Base-by-base conservation (phyloP, 2,888 invertebrate species). In the Euspilapteryx auroguttella region DNA sequence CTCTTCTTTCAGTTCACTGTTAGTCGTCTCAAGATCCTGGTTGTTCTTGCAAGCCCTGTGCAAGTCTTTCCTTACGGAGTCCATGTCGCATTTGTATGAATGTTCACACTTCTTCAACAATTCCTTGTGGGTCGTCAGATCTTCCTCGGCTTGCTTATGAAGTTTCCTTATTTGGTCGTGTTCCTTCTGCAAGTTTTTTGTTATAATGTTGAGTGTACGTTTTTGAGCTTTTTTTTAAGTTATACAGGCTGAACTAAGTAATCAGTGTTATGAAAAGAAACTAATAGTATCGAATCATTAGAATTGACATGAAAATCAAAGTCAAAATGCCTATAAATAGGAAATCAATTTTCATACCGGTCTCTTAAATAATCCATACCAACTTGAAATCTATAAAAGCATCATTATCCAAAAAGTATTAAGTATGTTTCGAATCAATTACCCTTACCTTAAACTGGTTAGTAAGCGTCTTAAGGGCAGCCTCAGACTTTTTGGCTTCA, bases 1-100 rank as follows among this genome's bases (percentile, higher is more conserved):
- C 73, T 85, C 85, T 51, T 86, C 85, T 41, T 78, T 80, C 7
- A 86, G 57, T 55, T 85, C 85, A 31, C 82, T 77, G 39, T 83
- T 85, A 14, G 82, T 84, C 24, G 84, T 83, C 45, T 85, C 85
- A 30, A 81, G 61, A 30, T 86, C 83, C 44, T 81, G 71, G 34
- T 80, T 69, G 38, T 79, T 78, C 50, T 81, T 82, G 40, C 63
- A 68, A 12, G 75, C 40, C 29, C 80, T 68, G 22, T 54, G 58
- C 28, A 84, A 53, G 37, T 82, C 80, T 23, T 62, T 66, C 29
- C 78, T 76, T 29, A 80, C 52, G 9, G 48, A 39, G 8, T 78
- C 79, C 26, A 81, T 41, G 41, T 82, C 81, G 12, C 57, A 63
- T 34, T 59, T 45, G 36, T 69, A 63, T 25, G 48, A 45, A 23